Percentiles rank a stretch among this genome's conserved stretches.
These are phyloP conservation scores for Ramphastos sulfuratus DNA, from an alignment of 2,113 vertebrate genomes.

Conservation along the genomic window DNA sequence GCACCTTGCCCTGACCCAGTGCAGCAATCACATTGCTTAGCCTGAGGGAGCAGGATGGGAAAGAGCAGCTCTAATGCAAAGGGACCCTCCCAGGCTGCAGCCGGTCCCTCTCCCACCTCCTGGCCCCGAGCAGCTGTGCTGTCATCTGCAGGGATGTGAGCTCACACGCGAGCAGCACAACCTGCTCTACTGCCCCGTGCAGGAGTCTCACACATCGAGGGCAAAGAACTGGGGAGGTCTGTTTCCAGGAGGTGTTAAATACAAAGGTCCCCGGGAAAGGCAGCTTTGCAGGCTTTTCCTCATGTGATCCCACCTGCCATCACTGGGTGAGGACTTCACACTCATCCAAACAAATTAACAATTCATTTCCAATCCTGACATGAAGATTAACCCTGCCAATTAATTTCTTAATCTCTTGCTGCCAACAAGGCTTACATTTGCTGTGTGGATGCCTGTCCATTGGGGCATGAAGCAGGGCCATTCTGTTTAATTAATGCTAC, in stretches of 20 bases:
- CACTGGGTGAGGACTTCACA: neutral
- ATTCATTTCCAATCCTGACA: slow-evolving; percentile 47
- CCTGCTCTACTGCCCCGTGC: neutral
- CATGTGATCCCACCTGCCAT: slow-evolving; percentile 36
- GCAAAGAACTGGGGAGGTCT: neutral
- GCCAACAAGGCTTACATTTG: slow-evolving; percentile 41
- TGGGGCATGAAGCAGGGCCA: slow-evolving; percentile 17
- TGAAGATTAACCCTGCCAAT: slow-evolving; percentile 67
- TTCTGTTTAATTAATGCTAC: slow-evolving; percentile 42
- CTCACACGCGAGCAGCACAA: neutral
- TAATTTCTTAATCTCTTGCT: slow-evolving; percentile 60
- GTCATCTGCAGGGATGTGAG: neutral
- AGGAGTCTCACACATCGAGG: rapidly evolving
- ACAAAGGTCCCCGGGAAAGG: neutral
- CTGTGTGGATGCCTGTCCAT: slow-evolving; percentile 29
- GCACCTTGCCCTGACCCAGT: neutral
- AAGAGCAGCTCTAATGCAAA: rapidly evolving
- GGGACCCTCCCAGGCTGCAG: neutral
- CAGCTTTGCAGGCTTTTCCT: neutral
- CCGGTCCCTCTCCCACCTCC: neutral
- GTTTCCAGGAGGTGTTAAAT: slow-evolving; percentile 23
- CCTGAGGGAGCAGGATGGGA: neutral
- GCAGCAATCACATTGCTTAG: neutral
- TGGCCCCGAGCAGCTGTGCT: neutral
- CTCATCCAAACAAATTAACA: slow-evolving; percentile 53